Evolutionary conservation across 2,113 vertebrate species (phyloP).

Genomic region (Piliocolobus tephrosceles): DNA sequence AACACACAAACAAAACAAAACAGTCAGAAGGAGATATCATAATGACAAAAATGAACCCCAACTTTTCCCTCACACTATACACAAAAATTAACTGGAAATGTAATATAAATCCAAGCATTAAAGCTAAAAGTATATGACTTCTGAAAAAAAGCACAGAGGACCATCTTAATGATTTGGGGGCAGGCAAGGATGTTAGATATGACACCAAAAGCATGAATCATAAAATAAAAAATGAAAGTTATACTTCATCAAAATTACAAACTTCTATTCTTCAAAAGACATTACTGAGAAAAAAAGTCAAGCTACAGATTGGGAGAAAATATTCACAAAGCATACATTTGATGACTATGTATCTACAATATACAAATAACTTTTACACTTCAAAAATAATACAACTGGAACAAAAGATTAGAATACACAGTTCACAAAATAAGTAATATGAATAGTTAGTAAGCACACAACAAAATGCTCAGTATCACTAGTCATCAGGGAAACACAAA

Average conservation of each 20-base stretch:
- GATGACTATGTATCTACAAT: background rate
- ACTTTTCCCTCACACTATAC: background rate
- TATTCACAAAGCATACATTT: background rate
- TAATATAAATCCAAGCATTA: background rate
- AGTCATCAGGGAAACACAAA: background rate
- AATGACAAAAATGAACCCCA: background rate
- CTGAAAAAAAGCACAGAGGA: slow-evolving; percentile 14
- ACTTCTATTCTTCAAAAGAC: background rate
- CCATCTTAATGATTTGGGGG: background rate
- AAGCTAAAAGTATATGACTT: background rate
- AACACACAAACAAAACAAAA: too few species aligned
- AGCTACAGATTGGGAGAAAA: background rate
- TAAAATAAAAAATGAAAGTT: background rate
- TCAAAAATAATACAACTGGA: background rate
- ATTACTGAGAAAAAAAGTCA: background rate
- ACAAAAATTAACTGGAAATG: slow-evolving; percentile 16
- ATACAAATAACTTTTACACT: background rate
- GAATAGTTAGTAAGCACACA: background rate
- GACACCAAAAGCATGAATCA: background rate
- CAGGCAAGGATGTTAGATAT: background rate
- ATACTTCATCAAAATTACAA: background rate
- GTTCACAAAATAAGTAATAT: background rate
- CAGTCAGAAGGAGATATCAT: background rate
- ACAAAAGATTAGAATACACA: background rate
- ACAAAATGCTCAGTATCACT: background rate